Percentiles rank a stretch among this genome's conserved stretches.
Evolutionary conservation across 2,888 invertebrate genomes (phyloP).

Genomic region (Trichacis sp.): DNA sequence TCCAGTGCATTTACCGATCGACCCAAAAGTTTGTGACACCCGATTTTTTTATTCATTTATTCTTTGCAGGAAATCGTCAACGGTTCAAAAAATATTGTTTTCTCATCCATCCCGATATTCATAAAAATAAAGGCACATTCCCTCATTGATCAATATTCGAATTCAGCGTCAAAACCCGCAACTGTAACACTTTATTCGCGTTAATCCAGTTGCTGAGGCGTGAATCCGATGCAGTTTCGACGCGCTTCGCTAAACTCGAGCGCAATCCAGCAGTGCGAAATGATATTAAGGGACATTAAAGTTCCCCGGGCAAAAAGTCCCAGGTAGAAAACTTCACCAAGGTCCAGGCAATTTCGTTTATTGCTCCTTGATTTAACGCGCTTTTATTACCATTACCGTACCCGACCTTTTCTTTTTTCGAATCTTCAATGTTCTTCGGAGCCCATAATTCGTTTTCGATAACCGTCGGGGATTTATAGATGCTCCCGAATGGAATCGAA

Average conservation of each 20-base stretch:
- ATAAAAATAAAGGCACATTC: too few relatives aligned
- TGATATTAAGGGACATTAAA: conserved; percentile 31
- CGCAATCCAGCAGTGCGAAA: conserved; percentile 26
- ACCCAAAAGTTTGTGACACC: too few relatives aligned
- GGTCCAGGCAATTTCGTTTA: not conserved
- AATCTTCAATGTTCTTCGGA: not conserved
- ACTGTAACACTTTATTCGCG: not conserved
- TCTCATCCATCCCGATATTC: too few relatives aligned
- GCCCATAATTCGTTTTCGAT: not conserved
- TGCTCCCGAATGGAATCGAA: not conserved
- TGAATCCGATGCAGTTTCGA: conserved; percentile 30
- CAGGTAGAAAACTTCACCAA: not conserved
- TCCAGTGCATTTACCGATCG: too few relatives aligned
- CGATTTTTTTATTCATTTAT: too few relatives aligned
- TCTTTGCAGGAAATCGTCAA: too few relatives aligned
- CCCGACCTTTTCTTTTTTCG: too few relatives aligned
- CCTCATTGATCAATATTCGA: too few relatives aligned
- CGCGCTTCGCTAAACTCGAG: conserved; percentile 28
- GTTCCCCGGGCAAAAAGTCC: conserved; percentile 19
- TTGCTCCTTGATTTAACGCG: too few relatives aligned
- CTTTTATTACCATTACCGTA: too few relatives aligned
- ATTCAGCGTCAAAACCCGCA: not conserved
- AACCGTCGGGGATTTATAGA: not conserved
- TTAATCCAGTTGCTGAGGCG: conserved; percentile 21
- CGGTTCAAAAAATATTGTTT: too few relatives aligned